Evolutionary conservation across 2,888 invertebrate genomes (phyloP), one percentile per base, ranked within the genome.

Genomic region (Dilophus febrilis): DNA sequence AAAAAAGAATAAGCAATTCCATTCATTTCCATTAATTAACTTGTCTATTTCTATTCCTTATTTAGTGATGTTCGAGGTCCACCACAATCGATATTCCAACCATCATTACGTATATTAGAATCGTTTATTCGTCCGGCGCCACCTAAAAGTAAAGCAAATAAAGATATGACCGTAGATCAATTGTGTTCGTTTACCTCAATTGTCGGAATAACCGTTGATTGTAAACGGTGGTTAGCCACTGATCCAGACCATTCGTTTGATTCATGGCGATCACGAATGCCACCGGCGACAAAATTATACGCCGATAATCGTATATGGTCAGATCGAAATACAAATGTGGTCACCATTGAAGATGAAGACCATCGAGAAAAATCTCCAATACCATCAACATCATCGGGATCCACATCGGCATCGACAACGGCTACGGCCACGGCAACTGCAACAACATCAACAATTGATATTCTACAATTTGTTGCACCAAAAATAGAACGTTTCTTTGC

Each of bases 51-150:
- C 11, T n/a, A 34, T 11, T n/a, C 29, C 17, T 38, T 44, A 44
- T 42, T 2, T 29, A 58, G 58, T 40, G 71, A 76, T 58, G 77
- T 82, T 1, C 77, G 79, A 44, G 86, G 83, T 51, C 85, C 87
- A 0, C 79, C 85, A 38, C 86, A 94, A 1, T 83, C 86, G 44
- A 81, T 95, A 14, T 84, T 91, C 45, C 67, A 95, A 46, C 95
- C 95, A 0, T 94, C 94, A 59, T 66, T 95, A 45, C 82, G 90
- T 49, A 92, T 95, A 49, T 72, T 95, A 59, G 83, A 87, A 52
- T 74, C 77, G 44, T 64, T 88, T 12, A 84, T 91, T 58, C 74
- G 76, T 49, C 79, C 79, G 0, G 66, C 68, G 10, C 64, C 69
- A 41, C 68, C 68, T 1, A 55, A 61, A 5, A 67, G 67, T 7